Base-by-base conservation (phyloP, 2,113 vertebrate species). In the Tragelaphus scriptus region DNA sequence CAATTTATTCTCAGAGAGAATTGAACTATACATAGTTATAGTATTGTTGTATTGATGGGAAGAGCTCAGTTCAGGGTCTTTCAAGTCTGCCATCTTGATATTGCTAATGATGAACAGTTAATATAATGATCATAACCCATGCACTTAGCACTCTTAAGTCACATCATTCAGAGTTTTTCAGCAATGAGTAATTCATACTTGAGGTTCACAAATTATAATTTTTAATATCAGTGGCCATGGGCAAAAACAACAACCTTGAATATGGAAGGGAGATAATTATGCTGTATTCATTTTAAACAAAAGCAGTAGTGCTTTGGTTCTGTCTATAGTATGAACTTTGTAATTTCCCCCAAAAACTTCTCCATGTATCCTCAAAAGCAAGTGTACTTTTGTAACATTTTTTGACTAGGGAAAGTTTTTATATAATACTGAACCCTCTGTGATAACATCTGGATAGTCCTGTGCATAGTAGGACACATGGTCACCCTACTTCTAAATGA, bases 281-380 rank as follows among this genome's bases (percentile, higher is more conserved):
- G 15, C 7, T 71, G 16, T 7, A 47, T 49, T 28, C 19, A 28
- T 47, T 65, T 36, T 14, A 65, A 0, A 59, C 17, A 82, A 84
- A 40, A 91, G 55, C 1, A 26, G 16, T 17, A 2, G 58, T 81
- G 26, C 21, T 55, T 82, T 56, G 10, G 58, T 36, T 15, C 5
- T 92, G 7, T 7, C 3, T 6, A 7, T n/a, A 6, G 1, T 51
- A 32, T 26, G 7, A 0, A 23, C 44, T 55, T 87, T 68, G 4
- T 47, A 82, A 92, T 40, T 40, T 53, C 1, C 2, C 16, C 11
- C 11, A 3, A 30, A 81, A n/a, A 3, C 10, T 86, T 79, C 53
- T 53, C 1, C 0, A 77, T 2, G 12, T 86, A 1, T 75, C 13
- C 16, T 65, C 12, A 65, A 84, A 80, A 51, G 5, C 13, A 86